Evolutionary conservation across 2,113 vertebrate genomes (phyloP).

Genomic region (Chaetodon auriga): DNA sequence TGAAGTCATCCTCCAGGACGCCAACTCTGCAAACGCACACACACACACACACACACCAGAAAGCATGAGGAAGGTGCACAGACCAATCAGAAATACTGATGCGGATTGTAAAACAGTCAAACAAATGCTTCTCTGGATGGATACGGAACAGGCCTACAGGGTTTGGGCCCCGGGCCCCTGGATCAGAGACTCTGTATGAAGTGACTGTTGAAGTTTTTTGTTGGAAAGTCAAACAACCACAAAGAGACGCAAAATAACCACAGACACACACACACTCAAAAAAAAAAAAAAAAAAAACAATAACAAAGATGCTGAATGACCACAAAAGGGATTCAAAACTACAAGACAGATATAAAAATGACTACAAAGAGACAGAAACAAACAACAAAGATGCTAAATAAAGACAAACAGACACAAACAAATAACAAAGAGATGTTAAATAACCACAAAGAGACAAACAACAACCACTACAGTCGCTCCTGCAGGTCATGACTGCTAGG

Average conservation of each 20-base stretch:
- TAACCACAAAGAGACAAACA: not conserved
- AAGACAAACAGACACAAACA: not conserved
- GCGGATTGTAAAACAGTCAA: not conserved
- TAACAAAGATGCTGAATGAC: too few relatives aligned
- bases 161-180: not conserved
- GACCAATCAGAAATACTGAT: not conserved
- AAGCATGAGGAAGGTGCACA: not conserved
- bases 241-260: not conserved
- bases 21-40: slow-evolving; percentile 88
- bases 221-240: not conserved
- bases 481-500: not conserved
- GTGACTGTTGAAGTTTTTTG: not conserved
- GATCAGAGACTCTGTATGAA: not conserved
- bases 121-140: too few relatives aligned
- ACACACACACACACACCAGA: slow-evolving; percentile 3
- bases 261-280: not conserved
- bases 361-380: not conserved
- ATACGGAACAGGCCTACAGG: too few relatives aligned
- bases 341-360: too few relatives aligned
- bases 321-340: not conserved
- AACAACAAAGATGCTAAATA: not conserved
- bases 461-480: not conserved
- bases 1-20: slow-evolving; percentile 97
- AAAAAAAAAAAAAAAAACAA: not conserved
- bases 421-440: not conserved